phyloP scores from a whole-genome alignment of 2,888 invertebrate species.

The Azorinus chamasolen region DNA sequence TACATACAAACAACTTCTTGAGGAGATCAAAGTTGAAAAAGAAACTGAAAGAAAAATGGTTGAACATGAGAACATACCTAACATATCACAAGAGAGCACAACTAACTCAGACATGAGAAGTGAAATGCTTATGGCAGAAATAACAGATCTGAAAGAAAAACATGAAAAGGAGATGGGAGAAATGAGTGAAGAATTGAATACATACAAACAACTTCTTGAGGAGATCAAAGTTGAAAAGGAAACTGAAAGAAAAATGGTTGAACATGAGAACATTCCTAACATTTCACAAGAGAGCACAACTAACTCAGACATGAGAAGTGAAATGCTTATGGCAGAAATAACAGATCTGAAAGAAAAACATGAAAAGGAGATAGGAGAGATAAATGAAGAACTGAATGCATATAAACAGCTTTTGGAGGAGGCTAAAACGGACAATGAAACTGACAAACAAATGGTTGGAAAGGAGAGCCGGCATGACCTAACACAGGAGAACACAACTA shows the following conservation, averaged over 20 bases:
- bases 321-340: background rate
- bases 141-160: constrained; percentile 4
- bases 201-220: background rate
- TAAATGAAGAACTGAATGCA: too few species aligned
- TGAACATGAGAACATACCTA: too few species aligned
- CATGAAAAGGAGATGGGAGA: constrained; percentile 1
- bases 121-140: background rate
- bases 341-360: constrained; percentile 4
- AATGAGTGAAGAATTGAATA: too few species aligned
- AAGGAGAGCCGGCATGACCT: constrained; percentile 36
- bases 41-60: background rate
- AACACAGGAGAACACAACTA: too few species aligned
- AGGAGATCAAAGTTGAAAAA: background rate
- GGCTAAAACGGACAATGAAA: background rate
- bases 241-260: background rate
- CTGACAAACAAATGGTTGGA: constrained; percentile 1
- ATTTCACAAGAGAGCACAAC: too few species aligned
- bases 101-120: too few species aligned
- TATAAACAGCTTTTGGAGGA: background rate
- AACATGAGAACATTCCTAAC: too few species aligned
- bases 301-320: too few species aligned
- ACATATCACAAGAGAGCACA: too few species aligned
- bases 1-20: background rate
- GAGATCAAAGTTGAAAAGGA: background rate
- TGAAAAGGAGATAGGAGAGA: constrained; percentile 1